These are phyloP conservation scores for Anolis apletophallus DNA, from an alignment of 2,797 vertebrate genomes.

Conservation along the genomic window DNA sequence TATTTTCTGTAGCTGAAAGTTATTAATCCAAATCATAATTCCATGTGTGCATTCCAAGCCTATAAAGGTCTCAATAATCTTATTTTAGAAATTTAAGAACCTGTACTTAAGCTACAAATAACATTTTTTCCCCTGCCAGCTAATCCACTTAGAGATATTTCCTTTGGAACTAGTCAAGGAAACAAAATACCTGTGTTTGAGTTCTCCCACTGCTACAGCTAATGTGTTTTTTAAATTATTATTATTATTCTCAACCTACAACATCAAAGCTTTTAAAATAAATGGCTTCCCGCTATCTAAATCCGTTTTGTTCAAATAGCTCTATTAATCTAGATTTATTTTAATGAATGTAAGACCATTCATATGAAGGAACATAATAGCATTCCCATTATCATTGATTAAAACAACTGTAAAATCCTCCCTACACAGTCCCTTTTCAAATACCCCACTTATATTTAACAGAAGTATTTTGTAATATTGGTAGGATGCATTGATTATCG, in stretches of 20 bases:
- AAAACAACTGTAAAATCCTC: not conserved
- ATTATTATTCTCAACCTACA: slow-evolving; percentile 40
- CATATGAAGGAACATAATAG: not conserved
- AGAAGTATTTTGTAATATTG: not conserved
- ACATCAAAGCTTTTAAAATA: slow-evolving; percentile 43
- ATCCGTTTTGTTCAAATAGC: slow-evolving; percentile 47
- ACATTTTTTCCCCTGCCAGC: slow-evolving; percentile 40
- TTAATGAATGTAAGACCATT: slow-evolving; percentile 42
- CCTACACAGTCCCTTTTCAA: not conserved
- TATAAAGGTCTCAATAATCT: slow-evolving; percentile 4
- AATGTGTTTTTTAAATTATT: slow-evolving; percentile 9
- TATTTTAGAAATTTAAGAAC: slow-evolving; percentile 42
- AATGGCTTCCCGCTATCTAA: slow-evolving; percentile 46
- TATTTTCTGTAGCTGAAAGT: not conserved
- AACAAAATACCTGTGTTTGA: slow-evolving; percentile 26
- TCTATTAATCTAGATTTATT: slow-evolving; percentile 63
- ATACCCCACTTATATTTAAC: not conserved
- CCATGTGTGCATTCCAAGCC: not conserved
- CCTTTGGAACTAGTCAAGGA: slow-evolving; percentile 6
- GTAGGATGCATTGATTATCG: not conserved
- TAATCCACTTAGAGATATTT: slow-evolving; percentile 40
- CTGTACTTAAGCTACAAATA: slow-evolving; percentile 25
- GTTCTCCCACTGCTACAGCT: slow-evolving; percentile 23
- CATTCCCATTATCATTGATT: slow-evolving; percentile 17
- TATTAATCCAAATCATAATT: slow-evolving; percentile 7